A percentile compares a stretch with the other conserved stretches of the same genome.
Evolutionary conservation across 2,797 vertebrate genomes (phyloP).

Genomic region (Rallus crepitans): DNA sequence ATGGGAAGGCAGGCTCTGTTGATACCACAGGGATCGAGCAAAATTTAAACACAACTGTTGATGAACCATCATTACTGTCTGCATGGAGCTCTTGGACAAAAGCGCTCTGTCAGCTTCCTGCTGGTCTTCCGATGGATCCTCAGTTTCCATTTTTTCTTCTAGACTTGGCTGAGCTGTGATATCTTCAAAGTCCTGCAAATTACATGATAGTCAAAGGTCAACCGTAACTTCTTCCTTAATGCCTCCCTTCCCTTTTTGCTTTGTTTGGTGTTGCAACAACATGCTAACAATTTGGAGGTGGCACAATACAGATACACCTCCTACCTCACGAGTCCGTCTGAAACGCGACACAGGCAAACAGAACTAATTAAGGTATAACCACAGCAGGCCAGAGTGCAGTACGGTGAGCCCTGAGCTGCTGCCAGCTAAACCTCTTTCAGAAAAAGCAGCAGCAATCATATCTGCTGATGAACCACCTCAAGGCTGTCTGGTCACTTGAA

Average conservation of each 20-base stretch:
- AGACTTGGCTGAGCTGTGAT: constrained; percentile 84
- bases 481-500: fast-evolving
- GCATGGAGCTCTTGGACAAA: constrained; percentile 84
- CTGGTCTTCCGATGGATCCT: constrained; percentile 56
- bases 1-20: constrained; percentile 73
- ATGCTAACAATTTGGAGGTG: not conserved
- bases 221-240: not conserved
- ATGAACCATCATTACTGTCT: constrained; percentile 86
- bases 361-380: not conserved
- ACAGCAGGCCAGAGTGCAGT: not conserved
- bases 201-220: not conserved
- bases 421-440: not conserved
- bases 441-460: not conserved
- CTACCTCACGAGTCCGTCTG: not conserved
- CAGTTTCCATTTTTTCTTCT: constrained; percentile 83
- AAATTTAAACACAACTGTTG: constrained; percentile 87
- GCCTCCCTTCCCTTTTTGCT: not conserved
- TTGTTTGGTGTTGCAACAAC: not conserved
- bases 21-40: constrained; percentile 91
- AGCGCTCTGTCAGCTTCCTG: constrained; percentile 59
- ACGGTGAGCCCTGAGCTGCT: not conserved
- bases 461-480: not conserved
- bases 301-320: not conserved
- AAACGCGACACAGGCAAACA: not conserved
- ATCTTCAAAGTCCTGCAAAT: constrained; percentile 92